Conservation (phyloP, 2,797 vertebrate species). For the Etheostoma nigrum region DNA sequence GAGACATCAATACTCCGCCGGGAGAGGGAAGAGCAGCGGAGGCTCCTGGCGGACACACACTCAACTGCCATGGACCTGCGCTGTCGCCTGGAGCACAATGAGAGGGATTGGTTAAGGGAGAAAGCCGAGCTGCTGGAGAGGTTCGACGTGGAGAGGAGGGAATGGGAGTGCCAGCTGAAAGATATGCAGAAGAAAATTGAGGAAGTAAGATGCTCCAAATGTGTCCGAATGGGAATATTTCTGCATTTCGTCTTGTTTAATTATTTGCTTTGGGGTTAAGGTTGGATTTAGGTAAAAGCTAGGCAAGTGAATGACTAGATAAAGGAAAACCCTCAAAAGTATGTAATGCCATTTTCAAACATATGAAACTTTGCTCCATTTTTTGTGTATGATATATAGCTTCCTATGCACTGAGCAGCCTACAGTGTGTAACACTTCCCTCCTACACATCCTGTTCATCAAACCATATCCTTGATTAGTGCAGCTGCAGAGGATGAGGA, state of each 20-base stretch:
- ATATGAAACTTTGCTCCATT: not conserved
- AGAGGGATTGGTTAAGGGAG: conserved; percentile 92
- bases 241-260: not conserved
- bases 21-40: conserved; percentile 86
- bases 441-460: conserved; percentile 65
- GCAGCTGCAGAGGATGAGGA: conserved; percentile 55
- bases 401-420: conserved; percentile 15
- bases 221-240: conserved; percentile 2
- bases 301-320: not conserved
- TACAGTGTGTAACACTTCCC: conserved; percentile 26
- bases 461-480: conserved; percentile 59
- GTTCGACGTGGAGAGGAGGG: conserved; percentile 94
- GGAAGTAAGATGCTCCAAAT: conserved; percentile 84
- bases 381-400: conserved; percentile 13
- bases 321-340: not conserved
- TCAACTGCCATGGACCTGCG: conserved; percentile 91
- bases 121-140: conserved; percentile 93
- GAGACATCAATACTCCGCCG: conserved; percentile 71
- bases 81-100: conserved; percentile 89
- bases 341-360: not conserved
- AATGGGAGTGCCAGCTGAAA: conserved; percentile 97
- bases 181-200: conserved; percentile 98
- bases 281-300: not conserved
- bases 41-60: conserved; percentile 82
- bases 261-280: conserved; percentile 12